Evolutionary conservation across 2,888 invertebrate genomes (phyloP), one percentile per base, ranked within the genome.

Genomic region (Emmelina monodactyla): DNA sequence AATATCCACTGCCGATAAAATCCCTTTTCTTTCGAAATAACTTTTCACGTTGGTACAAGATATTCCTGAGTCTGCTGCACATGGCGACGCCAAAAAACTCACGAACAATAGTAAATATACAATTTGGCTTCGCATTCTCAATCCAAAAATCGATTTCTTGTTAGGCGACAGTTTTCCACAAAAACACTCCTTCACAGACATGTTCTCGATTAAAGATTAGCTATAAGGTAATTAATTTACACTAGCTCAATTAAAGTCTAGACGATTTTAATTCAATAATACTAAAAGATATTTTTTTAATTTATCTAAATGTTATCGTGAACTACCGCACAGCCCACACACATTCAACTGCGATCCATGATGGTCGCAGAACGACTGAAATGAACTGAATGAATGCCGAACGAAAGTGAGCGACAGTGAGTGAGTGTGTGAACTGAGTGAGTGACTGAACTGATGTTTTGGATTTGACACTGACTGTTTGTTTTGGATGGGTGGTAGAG

Each of bases 111-210:
- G 51, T 62, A 75, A 64, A 72, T 62, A 71, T 58, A 76, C 58
- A 63, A 73, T 70, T 71, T 66, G 66, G 62, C 61, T 68, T 56
- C 56, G 55, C 68, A 73, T 70, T 67, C 66, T 63, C 58, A 69
- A 70, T 64, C 72, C 70, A 49, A 72, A 69, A 79, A 79, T 79
- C 78, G 79, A 79, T 79, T 78, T 78, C 72, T 72, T 71, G 67
- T 67, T 69, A 62, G 62, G 58, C 62, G 71, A 70, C 71, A 70
- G 67, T 73, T 70, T 67, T 60, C 56, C 73, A 76, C 69, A 63
- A 68, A 55, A 72, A 73, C 71, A 75, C 78, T 66, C 62, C 65
- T 65, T 68, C 73, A 76, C 76, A 69, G 70, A 69, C 78, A 78
- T 79, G 56, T 62, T 66, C 56, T 45, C n/a, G n/a, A n/a, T n/a